Evolutionary conservation across 2,113 vertebrate genomes (phyloP).

Genomic region (Pseudorasbora parva): DNA sequence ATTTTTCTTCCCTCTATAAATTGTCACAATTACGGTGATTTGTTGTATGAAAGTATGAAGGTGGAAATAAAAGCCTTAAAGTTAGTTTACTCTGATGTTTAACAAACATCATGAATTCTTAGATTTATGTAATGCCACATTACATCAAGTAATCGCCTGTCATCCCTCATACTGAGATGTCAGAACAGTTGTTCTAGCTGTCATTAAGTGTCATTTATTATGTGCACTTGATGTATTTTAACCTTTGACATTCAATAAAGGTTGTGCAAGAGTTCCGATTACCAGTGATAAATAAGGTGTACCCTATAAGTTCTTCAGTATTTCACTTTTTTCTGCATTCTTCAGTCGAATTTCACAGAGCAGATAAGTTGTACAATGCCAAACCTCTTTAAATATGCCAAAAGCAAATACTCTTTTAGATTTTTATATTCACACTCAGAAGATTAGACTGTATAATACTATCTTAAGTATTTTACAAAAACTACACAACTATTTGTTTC

Average conservation of each 20-base stretch:
- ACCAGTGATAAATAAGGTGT: not conserved
- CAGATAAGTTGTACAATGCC: not conserved
- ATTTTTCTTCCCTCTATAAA: not conserved
- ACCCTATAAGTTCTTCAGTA: not conserved
- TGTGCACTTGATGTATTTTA: slow-evolving; percentile 18
- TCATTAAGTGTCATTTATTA: slow-evolving; percentile 27
- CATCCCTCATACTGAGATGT: not conserved
- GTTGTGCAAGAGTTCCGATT: not conserved
- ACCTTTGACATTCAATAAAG: slow-evolving; percentile 23
- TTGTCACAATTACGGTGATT: not conserved
- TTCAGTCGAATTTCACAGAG: not conserved
- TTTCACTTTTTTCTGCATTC: not conserved
- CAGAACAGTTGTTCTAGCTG: not conserved
- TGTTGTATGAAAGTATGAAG: not conserved
- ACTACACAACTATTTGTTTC: not conserved
- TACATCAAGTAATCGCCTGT: not conserved
- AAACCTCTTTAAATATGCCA: slow-evolving; percentile 4
- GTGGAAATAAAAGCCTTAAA: too few species aligned
- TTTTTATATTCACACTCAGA: not conserved
- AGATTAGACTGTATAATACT: not conserved
- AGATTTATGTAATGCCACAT: not conserved
- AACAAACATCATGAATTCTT: too few species aligned
- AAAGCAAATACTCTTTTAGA: not conserved
- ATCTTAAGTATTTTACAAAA: not conserved
- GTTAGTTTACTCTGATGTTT: too few species aligned